Evolutionary conservation across 2,888 invertebrate genomes (phyloP).

Genomic region (Hemistola chrysoprasaria): DNA sequence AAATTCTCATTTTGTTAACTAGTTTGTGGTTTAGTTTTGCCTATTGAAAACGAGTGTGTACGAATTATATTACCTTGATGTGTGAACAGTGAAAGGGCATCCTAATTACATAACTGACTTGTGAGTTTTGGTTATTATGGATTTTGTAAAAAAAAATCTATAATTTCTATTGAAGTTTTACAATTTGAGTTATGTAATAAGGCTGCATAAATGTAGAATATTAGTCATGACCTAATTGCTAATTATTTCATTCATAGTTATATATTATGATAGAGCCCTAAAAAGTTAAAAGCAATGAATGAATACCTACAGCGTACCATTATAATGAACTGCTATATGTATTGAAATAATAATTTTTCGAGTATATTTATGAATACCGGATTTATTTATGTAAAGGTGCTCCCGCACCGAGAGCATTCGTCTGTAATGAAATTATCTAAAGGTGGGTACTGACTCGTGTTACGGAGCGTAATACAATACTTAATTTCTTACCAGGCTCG

Average conservation of each 20-base stretch:
- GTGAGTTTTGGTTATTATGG: too few species aligned
- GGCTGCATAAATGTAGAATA: constrained; percentile 25
- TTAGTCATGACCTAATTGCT: constrained; percentile 50
- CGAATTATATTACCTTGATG: constrained; percentile 48
- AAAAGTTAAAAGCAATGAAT: constrained; percentile 38
- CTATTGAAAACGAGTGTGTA: constrained; percentile 48
- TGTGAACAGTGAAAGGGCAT: constrained; percentile 20
- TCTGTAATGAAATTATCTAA: too few species aligned
- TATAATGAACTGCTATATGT: constrained; percentile 30
- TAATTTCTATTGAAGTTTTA: too few species aligned
- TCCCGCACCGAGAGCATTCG: too few species aligned
- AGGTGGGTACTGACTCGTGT: too few species aligned
- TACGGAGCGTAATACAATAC: too few species aligned
- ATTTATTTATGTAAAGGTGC: constrained; percentile 20
- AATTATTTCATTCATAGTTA: constrained; percentile 26
- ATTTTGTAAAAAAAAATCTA: too few species aligned
- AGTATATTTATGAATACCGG: constrained; percentile 53
- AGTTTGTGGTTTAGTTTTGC: constrained; percentile 40
- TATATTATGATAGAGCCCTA: constrained; percentile 23
- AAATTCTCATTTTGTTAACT: constrained; percentile 43
- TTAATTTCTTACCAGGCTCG: too few species aligned
- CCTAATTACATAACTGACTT: too few species aligned
- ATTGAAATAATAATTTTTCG: constrained; percentile 31
- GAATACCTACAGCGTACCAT: constrained; percentile 37
- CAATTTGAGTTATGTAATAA: too few species aligned